These are phyloP conservation scores for Gymnothorax javanicus DNA, from an alignment of 2,797 vertebrate species.

Conservation along the genomic window DNA sequence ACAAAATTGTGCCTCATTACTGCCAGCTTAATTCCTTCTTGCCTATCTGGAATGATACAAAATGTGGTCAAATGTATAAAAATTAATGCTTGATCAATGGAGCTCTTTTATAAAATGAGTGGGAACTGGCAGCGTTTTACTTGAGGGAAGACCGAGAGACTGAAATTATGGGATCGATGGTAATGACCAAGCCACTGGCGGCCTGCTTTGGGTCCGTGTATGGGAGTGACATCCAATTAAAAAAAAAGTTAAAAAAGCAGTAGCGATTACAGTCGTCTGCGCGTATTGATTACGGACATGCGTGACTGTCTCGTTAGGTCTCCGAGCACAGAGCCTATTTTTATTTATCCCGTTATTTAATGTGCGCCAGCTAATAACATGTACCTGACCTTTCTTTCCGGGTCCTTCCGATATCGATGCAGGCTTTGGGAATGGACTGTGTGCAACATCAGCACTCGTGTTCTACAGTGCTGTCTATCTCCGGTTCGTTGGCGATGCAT, in stretches of 20 bases:
- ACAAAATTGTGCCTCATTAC: neutral
- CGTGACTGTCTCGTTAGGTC: slow-evolving; percentile 61
- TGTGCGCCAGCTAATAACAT: slow-evolving; percentile 11
- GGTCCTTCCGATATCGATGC: neutral
- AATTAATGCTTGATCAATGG: slow-evolving; percentile 56
- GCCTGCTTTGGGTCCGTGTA: slow-evolving; percentile 26
- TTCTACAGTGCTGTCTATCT: neutral
- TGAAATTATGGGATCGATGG: slow-evolving; percentile 66
- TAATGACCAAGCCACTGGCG: slow-evolving; percentile 53
- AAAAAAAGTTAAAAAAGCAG: slow-evolving; percentile 56
- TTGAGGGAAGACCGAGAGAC: slow-evolving; percentile 54
- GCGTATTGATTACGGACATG: slow-evolving; percentile 63
- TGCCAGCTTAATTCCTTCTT: slow-evolving; percentile 54
- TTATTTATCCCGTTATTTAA: slow-evolving; percentile 65
- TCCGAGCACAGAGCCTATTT: slow-evolving; percentile 62
- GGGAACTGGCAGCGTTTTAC: slow-evolving; percentile 25
- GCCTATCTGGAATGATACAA: slow-evolving; percentile 60
- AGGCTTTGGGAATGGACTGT: neutral
- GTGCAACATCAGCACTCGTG: neutral
- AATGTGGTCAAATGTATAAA: slow-evolving; percentile 59
- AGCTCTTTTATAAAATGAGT: slow-evolving; percentile 59
- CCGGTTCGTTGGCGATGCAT: neutral
- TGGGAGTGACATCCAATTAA: slow-evolving; percentile 66
- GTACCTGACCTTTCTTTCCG: neutral
- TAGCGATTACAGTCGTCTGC: slow-evolving; percentile 59